Conservation (phyloP, 1,140 invertebrate species). For the Oreohelix idahoensis region DNA sequence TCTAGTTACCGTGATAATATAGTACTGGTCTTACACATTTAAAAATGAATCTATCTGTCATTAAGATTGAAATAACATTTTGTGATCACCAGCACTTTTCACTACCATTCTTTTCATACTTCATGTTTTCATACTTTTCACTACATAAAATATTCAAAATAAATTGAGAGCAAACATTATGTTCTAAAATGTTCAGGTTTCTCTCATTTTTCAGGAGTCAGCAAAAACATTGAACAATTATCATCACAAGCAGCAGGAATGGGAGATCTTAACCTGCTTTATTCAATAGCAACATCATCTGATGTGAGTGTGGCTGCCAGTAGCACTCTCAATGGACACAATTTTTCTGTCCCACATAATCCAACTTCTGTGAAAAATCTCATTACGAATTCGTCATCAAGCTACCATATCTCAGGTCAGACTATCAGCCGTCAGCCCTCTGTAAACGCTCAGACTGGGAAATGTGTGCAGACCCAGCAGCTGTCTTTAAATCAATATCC, state of each 20-base stretch:
- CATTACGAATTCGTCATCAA: not conserved
- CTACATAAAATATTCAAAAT: too few species aligned
- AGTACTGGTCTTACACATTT: too few species aligned
- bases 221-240: not conserved
- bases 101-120: too few species aligned
- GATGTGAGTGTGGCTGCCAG: not conserved
- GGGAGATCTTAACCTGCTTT: not conserved
- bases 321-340: not conserved
- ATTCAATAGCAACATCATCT: not conserved
- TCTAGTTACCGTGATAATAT: too few species aligned
- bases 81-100: too few species aligned
- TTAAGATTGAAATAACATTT: too few species aligned
- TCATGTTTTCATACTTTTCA: too few species aligned
- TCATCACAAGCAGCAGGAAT: not conserved
- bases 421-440: not conserved
- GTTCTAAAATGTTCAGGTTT: too few species aligned
- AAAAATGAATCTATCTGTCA: too few species aligned
- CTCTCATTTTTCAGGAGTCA: not conserved
- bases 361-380: too few species aligned
- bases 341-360: not conserved
- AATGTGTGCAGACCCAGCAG: too few species aligned
- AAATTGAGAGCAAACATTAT: too few species aligned
- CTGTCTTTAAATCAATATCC: not conserved
- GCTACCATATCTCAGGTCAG: not conserved
- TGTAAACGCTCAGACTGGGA: not conserved